phyloP scores from a whole-genome alignment of 2,113 vertebrate genomes.

The Siniperca chuatsi region DNA sequence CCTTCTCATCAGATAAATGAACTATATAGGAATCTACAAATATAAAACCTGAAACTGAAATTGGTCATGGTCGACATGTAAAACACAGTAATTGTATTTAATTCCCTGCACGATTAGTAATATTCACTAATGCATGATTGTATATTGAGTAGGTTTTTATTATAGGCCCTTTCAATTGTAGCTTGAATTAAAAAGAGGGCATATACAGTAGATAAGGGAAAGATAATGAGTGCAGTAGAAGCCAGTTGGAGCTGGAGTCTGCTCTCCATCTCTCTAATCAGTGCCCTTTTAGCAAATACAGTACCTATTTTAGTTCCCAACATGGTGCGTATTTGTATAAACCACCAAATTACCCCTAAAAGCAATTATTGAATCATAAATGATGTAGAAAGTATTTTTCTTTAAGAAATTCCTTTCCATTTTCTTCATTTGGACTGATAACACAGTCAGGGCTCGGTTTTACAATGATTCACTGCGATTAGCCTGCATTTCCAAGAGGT shows the following conservation, averaged over 20 bases:
- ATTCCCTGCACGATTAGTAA: background rate
- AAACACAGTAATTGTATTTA: background rate
- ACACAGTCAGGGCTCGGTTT: constrained; percentile 2
- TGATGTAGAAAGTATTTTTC: constrained; percentile 7
- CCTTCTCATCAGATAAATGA: background rate
- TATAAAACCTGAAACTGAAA: background rate
- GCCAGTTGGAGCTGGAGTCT: background rate
- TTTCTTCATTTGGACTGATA: constrained; percentile 8
- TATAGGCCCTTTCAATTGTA: background rate
- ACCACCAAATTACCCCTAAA: background rate
- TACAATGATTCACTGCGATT: constrained; percentile 40
- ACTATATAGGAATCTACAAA: background rate
- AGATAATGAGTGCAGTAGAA: constrained; percentile 2
- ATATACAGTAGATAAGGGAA: background rate
- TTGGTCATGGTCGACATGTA: background rate
- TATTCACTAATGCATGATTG: background rate
- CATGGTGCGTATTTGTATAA: background rate
- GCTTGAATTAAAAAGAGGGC: background rate
- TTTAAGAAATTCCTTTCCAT: background rate
- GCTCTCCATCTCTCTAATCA: constrained; percentile 1
- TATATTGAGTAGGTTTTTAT: background rate
- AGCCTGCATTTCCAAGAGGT: constrained; percentile 42
- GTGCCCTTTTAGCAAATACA: background rate
- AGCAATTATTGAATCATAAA: constrained; percentile 2
- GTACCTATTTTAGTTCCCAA: background rate